Evolutionary conservation across 2,888 invertebrate genomes (phyloP).

Genomic region (Lutraria lutraria): DNA sequence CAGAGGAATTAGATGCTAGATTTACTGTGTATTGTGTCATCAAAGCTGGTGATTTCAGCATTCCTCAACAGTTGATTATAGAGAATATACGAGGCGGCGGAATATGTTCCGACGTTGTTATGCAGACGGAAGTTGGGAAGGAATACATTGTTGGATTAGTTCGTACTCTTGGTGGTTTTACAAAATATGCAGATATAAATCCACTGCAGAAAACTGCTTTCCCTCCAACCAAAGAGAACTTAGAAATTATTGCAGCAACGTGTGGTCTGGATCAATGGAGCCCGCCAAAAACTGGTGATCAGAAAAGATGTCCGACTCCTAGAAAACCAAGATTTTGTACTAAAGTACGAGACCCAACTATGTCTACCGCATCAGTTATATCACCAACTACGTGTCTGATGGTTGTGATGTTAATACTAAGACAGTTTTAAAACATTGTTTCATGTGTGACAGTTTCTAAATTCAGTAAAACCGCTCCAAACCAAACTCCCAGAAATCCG

Average conservation of each 20-base stretch:
- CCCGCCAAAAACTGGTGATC: constrained; percentile 55
- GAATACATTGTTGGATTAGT: constrained; percentile 69
- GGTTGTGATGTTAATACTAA: background rate
- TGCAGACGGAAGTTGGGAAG: constrained; percentile 63
- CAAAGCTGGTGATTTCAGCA: constrained; percentile 52
- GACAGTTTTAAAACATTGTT: background rate
- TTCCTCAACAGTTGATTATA: constrained; percentile 69
- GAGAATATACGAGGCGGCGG: constrained; percentile 55
- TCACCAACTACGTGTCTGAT: background rate
- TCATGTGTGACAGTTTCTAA: too few relatives aligned
- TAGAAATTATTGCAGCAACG: constrained; percentile 55
- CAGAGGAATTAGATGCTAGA: constrained; percentile 61
- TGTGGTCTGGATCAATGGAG: constrained; percentile 67
- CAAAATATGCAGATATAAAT: constrained; percentile 68
- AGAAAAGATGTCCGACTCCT: constrained; percentile 56
- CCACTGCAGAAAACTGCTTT: constrained; percentile 67
- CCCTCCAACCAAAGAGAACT: constrained; percentile 57
- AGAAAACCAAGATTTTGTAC: constrained; percentile 63
- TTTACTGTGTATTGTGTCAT: constrained; percentile 73
- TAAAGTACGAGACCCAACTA: constrained; percentile 52
- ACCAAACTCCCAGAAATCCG: too few relatives aligned
- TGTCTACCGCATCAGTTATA: background rate
- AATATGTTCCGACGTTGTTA: constrained; percentile 58
- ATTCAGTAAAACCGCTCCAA: too few relatives aligned
- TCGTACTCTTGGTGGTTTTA: constrained; percentile 64